phyloP scores from a whole-genome alignment of 1,140 invertebrate species.

The Sarcophaga bullata region DNA sequence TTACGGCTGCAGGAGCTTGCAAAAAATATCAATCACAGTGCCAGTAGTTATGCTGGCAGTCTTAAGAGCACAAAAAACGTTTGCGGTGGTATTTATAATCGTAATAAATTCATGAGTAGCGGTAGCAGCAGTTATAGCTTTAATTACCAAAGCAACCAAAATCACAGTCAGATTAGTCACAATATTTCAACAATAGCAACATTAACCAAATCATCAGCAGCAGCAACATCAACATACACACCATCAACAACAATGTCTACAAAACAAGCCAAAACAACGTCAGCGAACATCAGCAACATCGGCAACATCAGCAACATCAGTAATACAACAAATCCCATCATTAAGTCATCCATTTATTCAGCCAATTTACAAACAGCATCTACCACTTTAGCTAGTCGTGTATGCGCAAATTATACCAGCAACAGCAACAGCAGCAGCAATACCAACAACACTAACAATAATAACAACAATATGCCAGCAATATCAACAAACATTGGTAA shows the following conservation, averaged over 20 bases:
- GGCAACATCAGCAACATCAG: no score
- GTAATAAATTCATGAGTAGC: conserved; percentile 37
- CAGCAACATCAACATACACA: conserved; percentile 34
- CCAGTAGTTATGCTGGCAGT: neutral
- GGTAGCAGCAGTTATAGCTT: conserved; percentile 42
- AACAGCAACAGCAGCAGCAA: conserved; percentile 25
- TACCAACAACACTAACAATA: conserved; percentile 10
- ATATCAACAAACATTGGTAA: conserved; percentile 43
- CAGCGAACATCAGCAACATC: conserved; percentile 7
- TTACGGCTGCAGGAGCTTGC: conserved; percentile 67
- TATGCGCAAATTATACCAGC: conserved; percentile 35
- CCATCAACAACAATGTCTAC: conserved; percentile 34
- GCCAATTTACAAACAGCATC: conserved; percentile 17
- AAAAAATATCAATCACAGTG: conserved; percentile 50
- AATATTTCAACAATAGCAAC: conserved; percentile 42
- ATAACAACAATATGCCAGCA: neutral
- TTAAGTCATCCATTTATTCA: conserved; percentile 38
- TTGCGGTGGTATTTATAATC: conserved; percentile 25
- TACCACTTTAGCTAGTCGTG: conserved; percentile 41
- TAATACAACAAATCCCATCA: conserved; percentile 16
- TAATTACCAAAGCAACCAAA: conserved; percentile 42
- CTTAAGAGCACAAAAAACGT: conserved; percentile 23
- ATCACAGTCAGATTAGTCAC: conserved; percentile 27
- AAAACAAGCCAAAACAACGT: conserved; percentile 26
- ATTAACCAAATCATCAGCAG: conserved; percentile 28